These are phyloP conservation scores for Procambarus virginalis DNA, from an alignment of 1,140 invertebrate species.

Conservation along the genomic window DNA sequence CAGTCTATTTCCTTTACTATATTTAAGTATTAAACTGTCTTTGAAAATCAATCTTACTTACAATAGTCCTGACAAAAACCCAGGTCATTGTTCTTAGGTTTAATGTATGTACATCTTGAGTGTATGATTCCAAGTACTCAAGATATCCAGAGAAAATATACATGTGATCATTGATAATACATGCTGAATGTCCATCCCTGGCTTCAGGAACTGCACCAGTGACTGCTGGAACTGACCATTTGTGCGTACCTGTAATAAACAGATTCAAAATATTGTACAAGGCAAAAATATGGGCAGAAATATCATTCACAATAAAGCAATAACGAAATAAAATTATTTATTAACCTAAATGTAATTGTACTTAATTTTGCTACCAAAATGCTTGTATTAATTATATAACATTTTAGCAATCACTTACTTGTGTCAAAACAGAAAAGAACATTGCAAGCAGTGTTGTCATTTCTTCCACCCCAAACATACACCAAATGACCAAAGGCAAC, in stretches of 20 bases:
- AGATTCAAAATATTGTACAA: background rate
- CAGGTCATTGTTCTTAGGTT: slow-evolving; percentile 85
- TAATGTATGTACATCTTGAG: slow-evolving; percentile 85
- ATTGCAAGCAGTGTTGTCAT: slow-evolving; percentile 87
- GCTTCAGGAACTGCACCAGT: slow-evolving; percentile 83
- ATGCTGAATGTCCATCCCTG: slow-evolving; percentile 92
- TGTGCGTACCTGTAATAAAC: slow-evolving; percentile 75
- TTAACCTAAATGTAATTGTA: too few species aligned
- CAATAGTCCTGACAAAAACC: slow-evolving; percentile 78
- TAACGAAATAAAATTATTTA: too few species aligned
- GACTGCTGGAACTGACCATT: slow-evolving; percentile 80
- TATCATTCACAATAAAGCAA: too few species aligned
- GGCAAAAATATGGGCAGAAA: background rate
- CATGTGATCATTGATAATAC: slow-evolving; percentile 87
- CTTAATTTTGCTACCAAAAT: too few species aligned
- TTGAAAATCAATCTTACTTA: background rate
- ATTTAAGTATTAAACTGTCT: too few species aligned
- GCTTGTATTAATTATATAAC: too few species aligned
- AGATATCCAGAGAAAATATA: slow-evolving; percentile 91
- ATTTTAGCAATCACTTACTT: slow-evolving; percentile 72
- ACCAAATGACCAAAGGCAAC: slow-evolving; percentile 84
- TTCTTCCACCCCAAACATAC: slow-evolving; percentile 93
- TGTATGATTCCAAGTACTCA: slow-evolving; percentile 79
- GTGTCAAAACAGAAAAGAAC: slow-evolving; percentile 87
- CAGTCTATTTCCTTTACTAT: too few species aligned